A percentile compares a stretch with the other conserved stretches of the same genome.
These are phyloP conservation scores for Motacilla tschutschensis DNA, from an alignment of 2,113 vertebrate genomes.

Conservation along the genomic window DNA sequence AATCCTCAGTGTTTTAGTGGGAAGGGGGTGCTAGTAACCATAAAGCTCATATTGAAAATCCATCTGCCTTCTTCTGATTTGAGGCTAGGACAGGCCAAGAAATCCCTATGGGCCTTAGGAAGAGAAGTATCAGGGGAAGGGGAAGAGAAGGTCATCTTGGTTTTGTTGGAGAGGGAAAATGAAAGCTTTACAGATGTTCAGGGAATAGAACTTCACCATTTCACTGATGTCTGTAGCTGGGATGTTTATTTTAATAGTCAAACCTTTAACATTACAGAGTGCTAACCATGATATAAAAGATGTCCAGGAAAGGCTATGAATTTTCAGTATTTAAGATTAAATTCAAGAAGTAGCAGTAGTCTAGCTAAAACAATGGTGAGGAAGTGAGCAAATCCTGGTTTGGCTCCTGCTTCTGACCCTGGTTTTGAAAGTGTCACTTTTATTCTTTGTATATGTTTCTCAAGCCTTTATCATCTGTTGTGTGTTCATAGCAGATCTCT, in stretches of 20 bases:
- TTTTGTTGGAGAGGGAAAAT: slow-evolving; percentile 8
- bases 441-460: background rate
- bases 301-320: background rate
- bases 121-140: background rate
- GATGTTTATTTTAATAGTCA: background rate
- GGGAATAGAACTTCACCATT: slow-evolving; percentile 21
- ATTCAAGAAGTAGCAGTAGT: background rate
- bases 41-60: slow-evolving; percentile 28
- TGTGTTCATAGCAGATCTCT: background rate
- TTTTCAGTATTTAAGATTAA: slow-evolving; percentile 11
- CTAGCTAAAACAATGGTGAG: background rate
- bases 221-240: background rate
- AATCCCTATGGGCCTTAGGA: background rate
- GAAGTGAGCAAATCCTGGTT: slow-evolving; percentile 5
- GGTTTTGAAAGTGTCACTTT: background rate
- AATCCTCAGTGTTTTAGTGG: slow-evolving; percentile 4
- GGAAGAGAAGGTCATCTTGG: slow-evolving; percentile 9
- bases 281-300: background rate
- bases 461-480: background rate
- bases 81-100: background rate
- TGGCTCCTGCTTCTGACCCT: background rate
- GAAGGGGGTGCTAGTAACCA: background rate
- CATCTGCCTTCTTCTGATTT: background rate
- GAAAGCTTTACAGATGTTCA: slow-evolving; percentile 17
- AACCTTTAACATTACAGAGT: background rate